phyloP scores from a whole-genome alignment of 2,797 vertebrate genomes.

The Eulemur coronatus region DNA sequence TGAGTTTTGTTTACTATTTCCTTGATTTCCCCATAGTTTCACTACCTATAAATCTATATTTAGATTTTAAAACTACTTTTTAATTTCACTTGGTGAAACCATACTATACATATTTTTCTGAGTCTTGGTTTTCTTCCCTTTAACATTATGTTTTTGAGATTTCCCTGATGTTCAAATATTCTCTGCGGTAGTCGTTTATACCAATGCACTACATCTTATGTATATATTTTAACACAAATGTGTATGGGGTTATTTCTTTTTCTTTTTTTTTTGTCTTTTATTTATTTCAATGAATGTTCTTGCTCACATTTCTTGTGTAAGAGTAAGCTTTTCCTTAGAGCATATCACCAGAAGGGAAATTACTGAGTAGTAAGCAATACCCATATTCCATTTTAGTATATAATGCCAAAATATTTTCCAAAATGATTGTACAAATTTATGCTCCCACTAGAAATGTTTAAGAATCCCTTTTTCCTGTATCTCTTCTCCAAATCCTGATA shows the following conservation, averaged over 20 bases:
- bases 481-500: not conserved
- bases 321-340: not conserved
- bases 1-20: not conserved
- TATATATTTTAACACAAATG: not conserved
- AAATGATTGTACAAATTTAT: not conserved
- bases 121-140: not conserved
- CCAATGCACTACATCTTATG: not conserved
- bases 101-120: not conserved
- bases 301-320: not conserved
- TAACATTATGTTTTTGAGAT: not conserved
- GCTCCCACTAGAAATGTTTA: not conserved
- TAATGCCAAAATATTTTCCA: not conserved
- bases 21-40: not conserved
- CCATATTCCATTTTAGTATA: not conserved
- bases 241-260: not conserved
- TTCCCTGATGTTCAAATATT: not conserved
- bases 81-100: not conserved
- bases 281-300: not conserved
- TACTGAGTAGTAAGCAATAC: not conserved
- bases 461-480: not conserved
- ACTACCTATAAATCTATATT: not conserved
- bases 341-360: not conserved
- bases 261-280: not conserved
- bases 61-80: not conserved
- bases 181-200: not conserved